Evolutionary conservation across 2,797 vertebrate genomes (phyloP).

Genomic region (Brachyrhaphis roseni): DNA sequence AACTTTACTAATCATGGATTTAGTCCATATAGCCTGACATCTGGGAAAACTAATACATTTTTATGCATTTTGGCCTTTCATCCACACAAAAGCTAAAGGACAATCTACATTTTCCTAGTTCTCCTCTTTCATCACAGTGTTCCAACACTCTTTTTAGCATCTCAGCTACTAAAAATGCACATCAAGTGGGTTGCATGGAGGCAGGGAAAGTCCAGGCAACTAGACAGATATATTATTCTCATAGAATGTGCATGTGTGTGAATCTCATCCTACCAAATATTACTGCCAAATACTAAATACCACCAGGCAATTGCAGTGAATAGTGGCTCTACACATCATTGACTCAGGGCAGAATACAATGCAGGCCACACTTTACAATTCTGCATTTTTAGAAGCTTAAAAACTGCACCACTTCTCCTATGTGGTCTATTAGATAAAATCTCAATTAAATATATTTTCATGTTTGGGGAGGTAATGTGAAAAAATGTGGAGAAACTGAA

Average conservation of each 20-base stretch:
- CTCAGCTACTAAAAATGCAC: neutral
- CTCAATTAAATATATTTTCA: neutral
- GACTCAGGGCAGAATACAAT: neutral
- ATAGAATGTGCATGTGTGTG: neutral
- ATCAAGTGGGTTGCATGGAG: neutral
- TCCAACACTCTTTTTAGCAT: neutral
- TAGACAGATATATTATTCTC: neutral
- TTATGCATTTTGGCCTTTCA: too few relatives aligned
- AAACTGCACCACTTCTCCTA: neutral
- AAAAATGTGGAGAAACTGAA: neutral
- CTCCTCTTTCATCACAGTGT: neutral
- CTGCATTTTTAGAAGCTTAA: neutral
- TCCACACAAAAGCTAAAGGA: neutral
- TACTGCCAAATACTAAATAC: too few relatives aligned
- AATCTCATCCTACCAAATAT: neutral
- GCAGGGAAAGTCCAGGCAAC: neutral
- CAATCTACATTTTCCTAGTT: neutral
- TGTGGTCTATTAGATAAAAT: neutral
- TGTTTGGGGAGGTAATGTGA: neutral
- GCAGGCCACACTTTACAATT: neutral
- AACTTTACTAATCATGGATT: neutral
- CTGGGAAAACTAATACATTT: too few relatives aligned
- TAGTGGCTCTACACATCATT: neutral
- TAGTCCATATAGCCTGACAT: too few relatives aligned
- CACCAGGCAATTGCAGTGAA: neutral